A percentile compares a stretch with the other conserved stretches of the same genome.
Evolutionary conservation across 2,888 invertebrate species (phyloP).

Genomic region (Callinectes sapidus): DNA sequence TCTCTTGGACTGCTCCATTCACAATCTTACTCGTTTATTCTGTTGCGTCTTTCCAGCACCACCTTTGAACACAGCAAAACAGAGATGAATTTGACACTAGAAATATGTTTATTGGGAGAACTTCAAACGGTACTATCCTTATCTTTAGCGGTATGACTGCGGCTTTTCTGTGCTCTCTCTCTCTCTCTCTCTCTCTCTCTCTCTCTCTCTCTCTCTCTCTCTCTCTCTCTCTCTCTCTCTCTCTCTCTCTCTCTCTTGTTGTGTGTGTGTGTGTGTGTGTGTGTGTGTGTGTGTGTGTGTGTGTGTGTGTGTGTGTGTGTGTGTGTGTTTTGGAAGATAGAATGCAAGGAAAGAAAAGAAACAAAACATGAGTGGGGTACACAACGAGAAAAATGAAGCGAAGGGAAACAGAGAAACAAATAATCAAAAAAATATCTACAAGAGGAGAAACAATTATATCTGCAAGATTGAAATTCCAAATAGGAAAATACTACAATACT

Average conservation of each 20-base stretch:
- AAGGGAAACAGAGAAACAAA: slow-evolving; percentile 7
- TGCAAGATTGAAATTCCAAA: not conserved
- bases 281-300: too few relatives aligned
- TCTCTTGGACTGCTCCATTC: too few relatives aligned
- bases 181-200: slow-evolving; percentile 43
- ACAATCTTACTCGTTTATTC: too few relatives aligned
- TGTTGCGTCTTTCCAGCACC: too few relatives aligned
- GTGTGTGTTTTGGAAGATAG: slow-evolving; percentile 3
- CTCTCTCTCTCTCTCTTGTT: slow-evolving; percentile 17
- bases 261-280: too few relatives aligned
- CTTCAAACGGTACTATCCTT: too few relatives aligned
- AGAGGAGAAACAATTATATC: not conserved
- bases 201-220: slow-evolving; percentile 43
- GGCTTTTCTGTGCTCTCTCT: not conserved
- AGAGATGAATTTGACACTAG: too few relatives aligned
- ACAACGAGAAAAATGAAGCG: not conserved
- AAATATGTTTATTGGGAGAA: too few relatives aligned
- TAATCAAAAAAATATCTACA: not conserved
- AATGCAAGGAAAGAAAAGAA: not conserved
- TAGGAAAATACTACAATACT: not conserved
- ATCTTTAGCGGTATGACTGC: too few relatives aligned
- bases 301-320: not conserved
- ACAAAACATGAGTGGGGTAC: not conserved
- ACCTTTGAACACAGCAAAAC: too few relatives aligned
- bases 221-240: slow-evolving; percentile 38